A percentile compares a stretch with the other conserved stretches of the same genome.
These are phyloP conservation scores for Myripristis jacobus DNA, from an alignment of 2,797 vertebrate genomes.

Conservation along the genomic window DNA sequence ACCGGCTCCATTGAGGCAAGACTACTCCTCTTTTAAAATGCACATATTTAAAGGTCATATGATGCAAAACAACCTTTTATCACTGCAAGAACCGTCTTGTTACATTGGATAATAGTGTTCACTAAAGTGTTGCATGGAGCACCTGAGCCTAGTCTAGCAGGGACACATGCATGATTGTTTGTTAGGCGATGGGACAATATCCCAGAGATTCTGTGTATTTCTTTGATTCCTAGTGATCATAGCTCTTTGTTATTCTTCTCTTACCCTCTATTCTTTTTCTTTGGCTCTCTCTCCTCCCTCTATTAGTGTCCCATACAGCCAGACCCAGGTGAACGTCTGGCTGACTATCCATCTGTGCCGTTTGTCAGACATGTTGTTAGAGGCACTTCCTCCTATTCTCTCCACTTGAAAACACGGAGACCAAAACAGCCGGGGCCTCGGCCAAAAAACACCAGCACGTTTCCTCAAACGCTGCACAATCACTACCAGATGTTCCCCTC, in stretches of 20 bases:
- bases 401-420: conserved; percentile 75
- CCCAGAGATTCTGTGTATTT: no score
- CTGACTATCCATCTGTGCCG: background rate
- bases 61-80: no score
- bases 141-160: no score
- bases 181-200: no score
- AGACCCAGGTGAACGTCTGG: background rate
- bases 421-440: conserved; percentile 73
- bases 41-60: no score
- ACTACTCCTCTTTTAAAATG: no score
- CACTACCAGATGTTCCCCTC: conserved; percentile 85
- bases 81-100: no score
- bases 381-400: conserved; percentile 15
- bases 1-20: no score
- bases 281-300: background rate
- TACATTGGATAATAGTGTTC: no score
- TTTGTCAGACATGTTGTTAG: background rate
- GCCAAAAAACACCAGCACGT: conserved; percentile 78
- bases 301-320: background rate
- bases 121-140: no score
- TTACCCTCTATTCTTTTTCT: background rate
- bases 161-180: no score
- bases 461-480: conserved; percentile 87
- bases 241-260: background rate
- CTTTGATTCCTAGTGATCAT: background rate